Percentiles rank a stretch among this genome's conserved stretches.
Evolutionary conservation across 2,888 invertebrate species (phyloP).

Genomic region (Polyommatus icarus): DNA sequence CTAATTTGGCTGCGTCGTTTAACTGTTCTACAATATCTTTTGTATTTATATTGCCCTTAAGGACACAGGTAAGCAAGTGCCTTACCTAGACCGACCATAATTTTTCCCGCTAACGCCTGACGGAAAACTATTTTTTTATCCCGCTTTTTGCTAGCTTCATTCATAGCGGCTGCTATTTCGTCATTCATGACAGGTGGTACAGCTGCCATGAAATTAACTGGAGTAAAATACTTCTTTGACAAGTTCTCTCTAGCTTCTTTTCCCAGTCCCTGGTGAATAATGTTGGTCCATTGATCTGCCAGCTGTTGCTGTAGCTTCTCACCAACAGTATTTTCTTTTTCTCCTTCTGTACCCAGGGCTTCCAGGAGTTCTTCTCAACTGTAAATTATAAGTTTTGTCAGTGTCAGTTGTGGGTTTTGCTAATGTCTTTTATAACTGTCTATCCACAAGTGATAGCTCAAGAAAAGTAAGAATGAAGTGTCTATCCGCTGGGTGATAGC

Average conservation of each 20-base stretch:
- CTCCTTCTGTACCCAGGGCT: background rate
- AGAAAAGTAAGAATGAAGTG: constrained; percentile 2
- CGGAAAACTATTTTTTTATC: background rate
- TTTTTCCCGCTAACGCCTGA: background rate
- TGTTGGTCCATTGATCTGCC: background rate
- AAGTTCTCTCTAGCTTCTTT: background rate
- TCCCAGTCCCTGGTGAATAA: constrained; percentile 4
- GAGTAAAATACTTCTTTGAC: background rate
- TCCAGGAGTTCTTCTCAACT: background rate
- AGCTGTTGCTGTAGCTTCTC: background rate
- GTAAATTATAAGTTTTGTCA: background rate
- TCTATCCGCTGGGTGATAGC: constrained; percentile 3
- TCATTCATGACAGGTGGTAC: background rate
- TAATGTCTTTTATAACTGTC: background rate
- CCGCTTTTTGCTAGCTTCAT: background rate
- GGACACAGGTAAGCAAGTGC: background rate
- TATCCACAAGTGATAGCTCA: constrained; percentile 1
- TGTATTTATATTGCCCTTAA: background rate
- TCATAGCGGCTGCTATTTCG: background rate
- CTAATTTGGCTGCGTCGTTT: background rate
- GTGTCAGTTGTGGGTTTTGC: no score
- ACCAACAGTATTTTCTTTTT: constrained; percentile 2
- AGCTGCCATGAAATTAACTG: background rate
- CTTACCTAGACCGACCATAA: background rate
- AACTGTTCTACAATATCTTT: background rate